Conservation (phyloP, 2,888 invertebrate species). For the Bembecia ichneumoniformis region DNA sequence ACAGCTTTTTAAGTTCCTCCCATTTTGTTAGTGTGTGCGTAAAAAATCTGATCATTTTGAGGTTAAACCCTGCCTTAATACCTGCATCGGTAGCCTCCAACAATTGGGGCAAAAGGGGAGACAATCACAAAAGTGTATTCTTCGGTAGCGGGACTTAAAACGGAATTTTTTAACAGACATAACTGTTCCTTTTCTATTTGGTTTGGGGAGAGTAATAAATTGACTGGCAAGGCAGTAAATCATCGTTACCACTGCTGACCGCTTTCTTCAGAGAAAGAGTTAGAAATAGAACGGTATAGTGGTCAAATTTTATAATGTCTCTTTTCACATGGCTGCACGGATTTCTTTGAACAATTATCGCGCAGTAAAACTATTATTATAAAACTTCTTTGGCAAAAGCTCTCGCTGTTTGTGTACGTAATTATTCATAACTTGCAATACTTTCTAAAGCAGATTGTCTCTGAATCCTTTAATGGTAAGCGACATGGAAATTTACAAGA, state of each 20-base stretch:
- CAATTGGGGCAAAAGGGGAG: slow-evolving; percentile 4
- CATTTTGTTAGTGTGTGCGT: no score
- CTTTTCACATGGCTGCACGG: no score
- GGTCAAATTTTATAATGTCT: slow-evolving; percentile 31
- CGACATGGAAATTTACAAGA: neutral
- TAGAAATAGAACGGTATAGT: slow-evolving; percentile 30
- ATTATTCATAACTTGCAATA: slow-evolving; percentile 4
- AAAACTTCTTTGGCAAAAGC: no score
- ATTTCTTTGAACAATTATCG: no score
- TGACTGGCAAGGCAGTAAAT: slow-evolving; percentile 21
- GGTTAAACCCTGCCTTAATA: no score
- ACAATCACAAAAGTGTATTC: slow-evolving; percentile 8
- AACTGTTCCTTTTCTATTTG: slow-evolving; percentile 17
- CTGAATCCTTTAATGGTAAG: slow-evolving; percentile 1
- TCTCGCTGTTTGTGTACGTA: neutral
- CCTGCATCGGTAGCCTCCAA: no score
- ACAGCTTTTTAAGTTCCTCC: no score
- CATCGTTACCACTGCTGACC: slow-evolving; percentile 2
- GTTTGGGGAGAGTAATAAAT: slow-evolving; percentile 11
- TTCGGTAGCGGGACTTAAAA: slow-evolving; percentile 23
- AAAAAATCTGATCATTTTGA: no score
- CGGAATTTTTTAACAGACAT: slow-evolving; percentile 17
- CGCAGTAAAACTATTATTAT: no score
- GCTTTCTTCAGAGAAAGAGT: slow-evolving; percentile 23
- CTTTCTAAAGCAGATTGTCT: neutral